phyloP scores from a whole-genome alignment of 2,888 invertebrate genomes.

The Desoria tigrina region DNA sequence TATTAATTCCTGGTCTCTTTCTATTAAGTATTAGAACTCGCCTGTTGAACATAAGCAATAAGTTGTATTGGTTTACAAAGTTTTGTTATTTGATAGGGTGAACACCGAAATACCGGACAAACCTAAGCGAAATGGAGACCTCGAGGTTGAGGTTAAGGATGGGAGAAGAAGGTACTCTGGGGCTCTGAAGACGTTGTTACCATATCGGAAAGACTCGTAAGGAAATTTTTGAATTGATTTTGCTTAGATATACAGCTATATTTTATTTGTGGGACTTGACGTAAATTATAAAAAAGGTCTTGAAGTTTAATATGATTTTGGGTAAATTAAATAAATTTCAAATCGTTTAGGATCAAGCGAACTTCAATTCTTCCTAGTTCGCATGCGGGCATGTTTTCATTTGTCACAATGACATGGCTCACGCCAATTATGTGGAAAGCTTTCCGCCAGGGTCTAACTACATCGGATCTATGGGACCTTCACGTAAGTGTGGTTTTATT shows the following conservation, averaged over 20 bases:
- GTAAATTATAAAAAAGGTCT: no score
- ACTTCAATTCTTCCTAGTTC: constrained; percentile 49
- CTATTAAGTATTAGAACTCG: no score
- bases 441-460: constrained; percentile 55
- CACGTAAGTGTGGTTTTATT: constrained; percentile 45
- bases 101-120: no score
- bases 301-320: no score
- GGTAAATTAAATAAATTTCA: constrained; percentile 10
- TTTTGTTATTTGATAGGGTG: no score
- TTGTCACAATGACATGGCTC: constrained; percentile 57
- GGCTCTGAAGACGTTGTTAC: constrained; percentile 43
- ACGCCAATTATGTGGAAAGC: constrained; percentile 58
- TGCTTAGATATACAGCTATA: no score
- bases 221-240: constrained; percentile 4
- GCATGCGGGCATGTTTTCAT: constrained; percentile 57
- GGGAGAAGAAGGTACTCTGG: constrained; percentile 34
- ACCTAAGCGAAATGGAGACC: neutral
- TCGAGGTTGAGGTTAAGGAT: constrained; percentile 7
- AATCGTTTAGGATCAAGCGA: constrained; percentile 29
- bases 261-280: no score
- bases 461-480: constrained; percentile 55
- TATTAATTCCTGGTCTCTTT: no score
- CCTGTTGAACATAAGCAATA: no score
- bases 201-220: constrained; percentile 34
- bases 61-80: no score